Percentiles rank a stretch among this genome's conserved stretches.
These are phyloP conservation scores for Tetragnatha montana DNA, from an alignment of 2,888 invertebrate genomes.

Conservation along the genomic window DNA sequence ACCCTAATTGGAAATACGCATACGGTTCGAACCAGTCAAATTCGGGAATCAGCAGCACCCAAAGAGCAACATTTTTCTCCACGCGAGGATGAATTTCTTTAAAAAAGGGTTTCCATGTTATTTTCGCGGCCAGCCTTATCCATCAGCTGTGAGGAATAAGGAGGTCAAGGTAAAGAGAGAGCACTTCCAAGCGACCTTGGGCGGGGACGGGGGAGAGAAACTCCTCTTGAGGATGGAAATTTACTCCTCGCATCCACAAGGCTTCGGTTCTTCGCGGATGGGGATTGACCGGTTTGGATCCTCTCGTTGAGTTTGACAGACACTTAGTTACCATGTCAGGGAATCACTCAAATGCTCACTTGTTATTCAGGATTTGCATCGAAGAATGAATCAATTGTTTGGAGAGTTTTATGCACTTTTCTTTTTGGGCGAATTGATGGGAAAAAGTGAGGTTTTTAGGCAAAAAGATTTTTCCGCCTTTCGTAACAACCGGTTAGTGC, in stretches of 20 bases:
- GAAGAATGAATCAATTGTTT: too few species aligned
- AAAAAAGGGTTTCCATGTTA: slow-evolving; percentile 23
- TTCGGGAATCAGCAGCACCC: too few species aligned
- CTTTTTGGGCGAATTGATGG: too few species aligned
- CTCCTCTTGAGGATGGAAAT: slow-evolving; percentile 29
- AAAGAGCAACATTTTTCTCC: too few species aligned
- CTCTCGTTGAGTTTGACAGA: slow-evolving; percentile 16
- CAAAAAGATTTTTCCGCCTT: too few species aligned
- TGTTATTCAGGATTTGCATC: background rate
- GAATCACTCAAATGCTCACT: background rate
- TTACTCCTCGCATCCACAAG: slow-evolving; percentile 43
- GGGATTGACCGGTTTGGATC: background rate
- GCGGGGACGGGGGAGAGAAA: background rate
- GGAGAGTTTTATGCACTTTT: too few species aligned
- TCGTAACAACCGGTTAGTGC: too few species aligned
- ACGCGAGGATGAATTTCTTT: background rate
- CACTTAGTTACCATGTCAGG: slow-evolving; percentile 31
- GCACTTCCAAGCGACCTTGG: slow-evolving; percentile 50
- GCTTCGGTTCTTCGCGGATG: slow-evolving; percentile 26
- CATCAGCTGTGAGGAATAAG: slow-evolving; percentile 33
- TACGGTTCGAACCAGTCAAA: too few species aligned
- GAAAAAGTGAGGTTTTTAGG: too few species aligned
- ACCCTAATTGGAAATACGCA: too few species aligned
- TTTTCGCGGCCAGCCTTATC: slow-evolving; percentile 14
- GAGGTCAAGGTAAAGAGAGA: slow-evolving; percentile 55